Conservation (phyloP, 2,113 vertebrate species). For the Pavo muticus region DNA sequence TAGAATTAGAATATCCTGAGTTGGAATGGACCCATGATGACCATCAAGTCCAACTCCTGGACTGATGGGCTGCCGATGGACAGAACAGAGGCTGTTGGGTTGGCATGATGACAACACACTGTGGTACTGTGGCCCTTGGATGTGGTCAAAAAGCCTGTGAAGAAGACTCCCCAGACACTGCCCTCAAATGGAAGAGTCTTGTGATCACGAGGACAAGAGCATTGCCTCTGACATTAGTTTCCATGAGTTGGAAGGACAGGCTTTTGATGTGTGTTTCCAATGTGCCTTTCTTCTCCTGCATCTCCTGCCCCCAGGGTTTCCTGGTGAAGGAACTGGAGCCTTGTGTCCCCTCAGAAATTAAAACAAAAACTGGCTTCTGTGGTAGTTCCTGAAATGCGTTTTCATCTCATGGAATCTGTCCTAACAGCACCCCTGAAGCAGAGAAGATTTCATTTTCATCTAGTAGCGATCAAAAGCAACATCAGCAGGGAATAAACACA, state of each 20-base stretch:
- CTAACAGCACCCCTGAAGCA: slow-evolving; percentile 34
- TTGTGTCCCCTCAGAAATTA: slow-evolving; percentile 35
- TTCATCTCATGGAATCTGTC: slow-evolving; percentile 47
- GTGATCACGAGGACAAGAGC: neutral
- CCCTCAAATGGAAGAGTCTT: neutral
- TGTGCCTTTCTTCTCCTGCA: neutral
- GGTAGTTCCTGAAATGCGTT: slow-evolving; percentile 34
- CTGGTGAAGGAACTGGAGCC: neutral
- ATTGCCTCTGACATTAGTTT: neutral
- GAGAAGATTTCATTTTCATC: slow-evolving; percentile 57
- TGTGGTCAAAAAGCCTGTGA: neutral
- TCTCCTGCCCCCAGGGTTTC: neutral
- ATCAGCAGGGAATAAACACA: slow-evolving; percentile 53
- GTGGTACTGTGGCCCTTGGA: neutral
- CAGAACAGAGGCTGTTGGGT: neutral
- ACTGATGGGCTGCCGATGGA: neutral
- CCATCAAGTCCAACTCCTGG: neutral
- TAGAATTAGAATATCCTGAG: neutral
- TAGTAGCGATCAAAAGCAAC: slow-evolving; percentile 61
- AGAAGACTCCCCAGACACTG: neutral
- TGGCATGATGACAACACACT: accelerated
- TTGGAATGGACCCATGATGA: neutral
- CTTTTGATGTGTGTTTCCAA: neutral
- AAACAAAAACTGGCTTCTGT: slow-evolving; percentile 46
- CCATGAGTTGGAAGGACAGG: neutral